phyloP scores from a whole-genome alignment of 1,140 invertebrate genomes.

The Goniozus legneri region DNA sequence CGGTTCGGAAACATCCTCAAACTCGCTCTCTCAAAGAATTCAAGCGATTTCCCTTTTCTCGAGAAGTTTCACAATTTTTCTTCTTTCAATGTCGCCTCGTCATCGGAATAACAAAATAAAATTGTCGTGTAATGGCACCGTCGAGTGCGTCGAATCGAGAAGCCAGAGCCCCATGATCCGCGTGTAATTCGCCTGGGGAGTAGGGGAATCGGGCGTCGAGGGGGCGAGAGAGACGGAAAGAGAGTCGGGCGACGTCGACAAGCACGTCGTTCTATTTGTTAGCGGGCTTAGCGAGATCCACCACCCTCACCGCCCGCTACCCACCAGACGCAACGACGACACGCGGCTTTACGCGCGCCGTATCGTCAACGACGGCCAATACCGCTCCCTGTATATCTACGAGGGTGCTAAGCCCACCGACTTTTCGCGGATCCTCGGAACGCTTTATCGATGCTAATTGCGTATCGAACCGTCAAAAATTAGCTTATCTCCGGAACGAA shows the following conservation, averaged over 20 bases:
- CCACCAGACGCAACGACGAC: too few relatives aligned
- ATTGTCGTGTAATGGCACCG: constrained; percentile 27
- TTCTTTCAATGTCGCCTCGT: not conserved
- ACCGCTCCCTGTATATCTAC: too few relatives aligned
- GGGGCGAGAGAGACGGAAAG: too few relatives aligned
- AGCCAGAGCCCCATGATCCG: constrained; percentile 45
- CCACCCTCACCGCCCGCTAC: constrained; percentile 49
- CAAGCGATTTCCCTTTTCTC: not conserved
- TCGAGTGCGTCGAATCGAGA: constrained; percentile 46
- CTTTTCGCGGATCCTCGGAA: constrained; percentile 14
- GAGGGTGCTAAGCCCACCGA: constrained; percentile 46
- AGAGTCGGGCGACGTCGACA: constrained; percentile 46
- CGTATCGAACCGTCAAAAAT: constrained; percentile 3
- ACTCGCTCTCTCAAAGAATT: too few relatives aligned
- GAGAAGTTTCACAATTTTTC: not conserved
- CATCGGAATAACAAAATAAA: not conserved
- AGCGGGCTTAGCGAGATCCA: constrained; percentile 55
- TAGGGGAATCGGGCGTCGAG: too few relatives aligned
- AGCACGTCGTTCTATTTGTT: constrained; percentile 56
- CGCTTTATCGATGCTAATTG: constrained; percentile 24
- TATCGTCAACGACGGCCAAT: too few relatives aligned
- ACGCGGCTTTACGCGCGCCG: too few relatives aligned
- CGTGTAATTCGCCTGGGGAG: constrained; percentile 44
- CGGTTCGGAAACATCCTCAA: constrained; percentile 2
- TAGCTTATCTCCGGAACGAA: too few relatives aligned